phyloP scores from a whole-genome alignment of 35 echinoderm and acorn worm genomes.

The Lytechinus pictus region DNA sequence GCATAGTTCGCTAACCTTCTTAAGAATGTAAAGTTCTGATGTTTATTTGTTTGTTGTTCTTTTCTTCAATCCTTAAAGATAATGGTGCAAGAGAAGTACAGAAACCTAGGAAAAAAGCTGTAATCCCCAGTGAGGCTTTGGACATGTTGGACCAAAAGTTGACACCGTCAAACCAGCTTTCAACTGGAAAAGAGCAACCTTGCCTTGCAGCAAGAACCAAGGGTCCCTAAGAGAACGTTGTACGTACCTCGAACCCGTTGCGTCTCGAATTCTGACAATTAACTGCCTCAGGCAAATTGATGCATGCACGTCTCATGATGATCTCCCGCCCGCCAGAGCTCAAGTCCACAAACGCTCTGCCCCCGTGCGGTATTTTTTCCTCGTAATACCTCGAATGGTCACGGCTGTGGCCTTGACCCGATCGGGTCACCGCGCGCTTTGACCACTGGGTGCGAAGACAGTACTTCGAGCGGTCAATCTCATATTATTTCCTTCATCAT shows the following conservation, averaged over 20 bases:
- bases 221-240: neutral
- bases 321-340: conserved; percentile 1
- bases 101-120: neutral
- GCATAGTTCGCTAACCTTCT: too few species aligned
- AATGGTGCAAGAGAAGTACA: neutral
- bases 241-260: neutral
- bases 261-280: neutral
- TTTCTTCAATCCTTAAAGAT: neutral
- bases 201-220: neutral
- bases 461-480: conserved; percentile 33
- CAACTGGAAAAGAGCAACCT: neutral
- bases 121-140: neutral
- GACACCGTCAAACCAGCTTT: neutral
- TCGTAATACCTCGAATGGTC: conserved; percentile 26
- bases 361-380: conserved; percentile 4
- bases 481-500: neutral
- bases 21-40: neutral
- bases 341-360: neutral
- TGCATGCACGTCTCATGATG: conserved; percentile 1
- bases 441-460: conserved; percentile 33
- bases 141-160: neutral
- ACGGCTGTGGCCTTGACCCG: conserved; percentile 32
- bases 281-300: neutral
- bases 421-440: conserved; percentile 33
- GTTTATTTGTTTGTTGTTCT: neutral